These are phyloP conservation scores for Drosophila miranda DNA, from an alignment of 1,140 invertebrate species.

Conservation along the genomic window DNA sequence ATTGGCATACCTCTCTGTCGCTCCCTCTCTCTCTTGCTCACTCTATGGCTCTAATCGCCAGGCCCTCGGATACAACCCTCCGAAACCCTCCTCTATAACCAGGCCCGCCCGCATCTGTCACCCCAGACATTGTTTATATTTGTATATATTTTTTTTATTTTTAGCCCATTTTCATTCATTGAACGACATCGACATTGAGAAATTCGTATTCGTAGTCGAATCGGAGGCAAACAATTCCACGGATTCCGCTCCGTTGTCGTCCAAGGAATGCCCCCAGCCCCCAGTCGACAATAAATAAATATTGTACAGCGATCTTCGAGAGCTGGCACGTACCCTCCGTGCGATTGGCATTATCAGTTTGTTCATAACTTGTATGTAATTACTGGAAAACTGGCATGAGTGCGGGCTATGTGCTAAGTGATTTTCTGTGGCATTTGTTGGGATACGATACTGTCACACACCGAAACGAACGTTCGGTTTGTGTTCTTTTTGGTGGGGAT, in stretches of 20 bases:
- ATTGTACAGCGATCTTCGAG: slow-evolving; percentile 18
- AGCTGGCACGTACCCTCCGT: slow-evolving; percentile 31
- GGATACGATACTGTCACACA: slow-evolving; percentile 24
- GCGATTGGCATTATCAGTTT: slow-evolving; percentile 42
- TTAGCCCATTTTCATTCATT: slow-evolving; percentile 47
- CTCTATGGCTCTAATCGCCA: slow-evolving; percentile 33
- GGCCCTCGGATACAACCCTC: slow-evolving; percentile 7
- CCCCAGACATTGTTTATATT: slow-evolving; percentile 45
- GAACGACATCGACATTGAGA: slow-evolving; percentile 27
- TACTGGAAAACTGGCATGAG: slow-evolving; percentile 9
- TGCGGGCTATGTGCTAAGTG: background rate
- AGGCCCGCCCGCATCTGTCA: slow-evolving; percentile 43
- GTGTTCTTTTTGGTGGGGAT: slow-evolving; percentile 10
- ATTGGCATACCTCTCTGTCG: slow-evolving; percentile 35
- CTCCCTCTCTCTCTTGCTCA: too few relatives aligned
- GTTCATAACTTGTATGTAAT: slow-evolving; percentile 44
- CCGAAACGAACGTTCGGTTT: slow-evolving; percentile 40
- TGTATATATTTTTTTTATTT: slow-evolving; percentile 46
- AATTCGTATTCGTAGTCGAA: slow-evolving; percentile 38
- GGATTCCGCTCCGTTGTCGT: slow-evolving; percentile 5
- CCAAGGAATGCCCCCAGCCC: too few relatives aligned
- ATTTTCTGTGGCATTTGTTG: background rate
- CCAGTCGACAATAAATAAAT: slow-evolving; percentile 34
- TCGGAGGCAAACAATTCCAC: too few relatives aligned
- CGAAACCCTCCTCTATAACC: slow-evolving; percentile 7